Evolutionary conservation across 2,888 invertebrate genomes (phyloP), one percentile per base, ranked within the genome.

Genomic region (Germaria angustata): DNA sequence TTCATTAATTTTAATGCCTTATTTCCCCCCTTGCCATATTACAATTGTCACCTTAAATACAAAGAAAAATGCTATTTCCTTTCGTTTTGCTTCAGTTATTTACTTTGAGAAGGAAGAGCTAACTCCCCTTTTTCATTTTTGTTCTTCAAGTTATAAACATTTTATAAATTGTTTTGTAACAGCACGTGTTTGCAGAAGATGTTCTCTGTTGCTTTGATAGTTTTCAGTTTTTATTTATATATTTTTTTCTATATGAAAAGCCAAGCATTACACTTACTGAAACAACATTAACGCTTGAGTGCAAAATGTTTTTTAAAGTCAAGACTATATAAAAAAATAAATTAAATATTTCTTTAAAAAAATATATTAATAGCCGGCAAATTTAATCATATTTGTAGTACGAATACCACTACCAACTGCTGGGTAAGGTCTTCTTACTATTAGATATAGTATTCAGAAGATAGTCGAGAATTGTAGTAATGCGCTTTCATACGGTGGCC

Each of bases 281-380:
- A 79, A 75, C 51, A 79, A 75, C 51, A 69, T 82, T 82, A 79
- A 82, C 79, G 82, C 82, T 82, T 82, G 79, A 79, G 75, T 71
- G 82, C 75, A 53, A 82, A 72, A 75, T 69, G 59, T 69, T 77
- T 75, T 55, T 72, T 57, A 65, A 75, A 75, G 75, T 75, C 75
- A 75, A 75, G 75, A 32, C 55, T 75, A 75, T 17, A 61, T 59
- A 4, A 59, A 57, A n/a, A 72, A 59, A 32, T 44, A 51, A 51
- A 46, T 41, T 11, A 66, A 63, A 75, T 68, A 73, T 17, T 72
- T 71, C 72, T 51, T 39, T 4, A 49, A 41, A 46, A 57, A 69
- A 9, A 57, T 34, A 24, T 59, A 57, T 39, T 36, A 61, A 53
- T 51, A 63, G 41, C 51, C 63, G 63, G 63, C 63, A 65, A 75